phyloP scores from a whole-genome alignment of 2,888 invertebrate genomes.

The Parapristionchus giblindavisi region DNA sequence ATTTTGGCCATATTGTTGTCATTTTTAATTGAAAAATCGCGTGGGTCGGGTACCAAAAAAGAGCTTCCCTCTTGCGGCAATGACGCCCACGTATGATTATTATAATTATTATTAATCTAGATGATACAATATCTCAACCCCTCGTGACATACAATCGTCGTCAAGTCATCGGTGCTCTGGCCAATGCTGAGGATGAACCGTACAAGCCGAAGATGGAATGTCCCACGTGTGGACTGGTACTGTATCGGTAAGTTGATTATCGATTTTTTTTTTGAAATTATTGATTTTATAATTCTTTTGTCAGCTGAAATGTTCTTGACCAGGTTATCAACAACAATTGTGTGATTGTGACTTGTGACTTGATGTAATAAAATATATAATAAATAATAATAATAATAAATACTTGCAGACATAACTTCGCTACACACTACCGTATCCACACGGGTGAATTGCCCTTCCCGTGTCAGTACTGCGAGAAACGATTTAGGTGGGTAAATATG shows the following conservation, averaged over 20 bases:
- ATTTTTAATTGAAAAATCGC: too few relatives aligned
- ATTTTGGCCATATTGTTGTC: too few relatives aligned
- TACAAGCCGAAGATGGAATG: constrained; percentile 65
- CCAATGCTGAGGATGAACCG: constrained; percentile 50
- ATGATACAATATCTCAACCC: not conserved
- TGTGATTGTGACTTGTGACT: not conserved
- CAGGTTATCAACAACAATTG: not conserved
- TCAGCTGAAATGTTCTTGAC: not conserved
- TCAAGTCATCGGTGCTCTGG: constrained; percentile 52
- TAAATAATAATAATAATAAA: too few relatives aligned
- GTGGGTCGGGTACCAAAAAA: too few relatives aligned
- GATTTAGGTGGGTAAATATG: constrained; percentile 55
- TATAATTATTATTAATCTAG: not conserved
- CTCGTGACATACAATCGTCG: not conserved
- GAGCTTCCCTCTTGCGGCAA: too few relatives aligned
- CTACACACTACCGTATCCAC: constrained; percentile 67
- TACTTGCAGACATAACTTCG: constrained; percentile 66
- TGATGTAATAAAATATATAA: too few relatives aligned
- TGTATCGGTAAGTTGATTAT: constrained; percentile 25
- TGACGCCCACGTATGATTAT: too few relatives aligned
- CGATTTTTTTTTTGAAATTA: not conserved
- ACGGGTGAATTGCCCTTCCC: constrained; percentile 67
- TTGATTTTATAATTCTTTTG: not conserved
- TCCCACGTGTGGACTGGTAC: constrained; percentile 64
- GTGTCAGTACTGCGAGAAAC: constrained; percentile 61